Conservation (phyloP, 2,113 vertebrate species). For the Mirounga angustirostris region DNA sequence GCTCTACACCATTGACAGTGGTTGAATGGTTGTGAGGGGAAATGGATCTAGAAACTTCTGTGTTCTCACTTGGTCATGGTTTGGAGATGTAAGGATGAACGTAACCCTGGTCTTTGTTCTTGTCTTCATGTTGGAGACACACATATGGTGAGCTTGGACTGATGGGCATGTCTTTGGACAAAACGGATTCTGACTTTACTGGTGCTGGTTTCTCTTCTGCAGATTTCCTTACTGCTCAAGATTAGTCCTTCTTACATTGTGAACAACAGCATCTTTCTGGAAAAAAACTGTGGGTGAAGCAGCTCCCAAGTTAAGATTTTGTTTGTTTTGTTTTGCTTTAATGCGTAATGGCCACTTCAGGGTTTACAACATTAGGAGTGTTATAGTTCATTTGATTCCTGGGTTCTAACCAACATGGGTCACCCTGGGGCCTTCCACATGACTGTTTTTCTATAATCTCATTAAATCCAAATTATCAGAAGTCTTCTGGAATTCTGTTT, state of each 20-base stretch:
- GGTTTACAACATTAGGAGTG: not conserved
- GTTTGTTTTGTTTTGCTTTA: not conserved
- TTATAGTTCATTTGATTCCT: not conserved
- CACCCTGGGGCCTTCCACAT: not conserved
- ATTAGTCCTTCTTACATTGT: not conserved
- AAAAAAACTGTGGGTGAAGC: not conserved
- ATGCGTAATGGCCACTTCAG: not conserved
- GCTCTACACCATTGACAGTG: too few species aligned
- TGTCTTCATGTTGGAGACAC: not conserved
- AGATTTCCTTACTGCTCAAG: not conserved
- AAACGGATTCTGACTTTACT: not conserved
- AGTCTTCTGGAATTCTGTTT: conserved; percentile 20
- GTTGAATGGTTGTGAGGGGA: not conserved
- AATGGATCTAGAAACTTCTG: not conserved
- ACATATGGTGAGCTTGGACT: not conserved
- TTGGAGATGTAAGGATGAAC: not conserved
- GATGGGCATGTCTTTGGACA: not conserved
- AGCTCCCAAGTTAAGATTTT: not conserved
- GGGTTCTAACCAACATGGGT: not conserved
- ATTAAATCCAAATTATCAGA: conserved; percentile 45
- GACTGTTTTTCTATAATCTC: not conserved
- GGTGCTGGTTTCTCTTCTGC: not conserved
- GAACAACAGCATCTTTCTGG: not conserved
- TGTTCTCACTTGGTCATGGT: not conserved
- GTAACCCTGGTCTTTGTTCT: too few species aligned